Percentiles rank a stretch among this genome's conserved stretches.
Conservation (phyloP, 2,113 vertebrate genomes). For the Cochlearius cochlearius region DNA sequence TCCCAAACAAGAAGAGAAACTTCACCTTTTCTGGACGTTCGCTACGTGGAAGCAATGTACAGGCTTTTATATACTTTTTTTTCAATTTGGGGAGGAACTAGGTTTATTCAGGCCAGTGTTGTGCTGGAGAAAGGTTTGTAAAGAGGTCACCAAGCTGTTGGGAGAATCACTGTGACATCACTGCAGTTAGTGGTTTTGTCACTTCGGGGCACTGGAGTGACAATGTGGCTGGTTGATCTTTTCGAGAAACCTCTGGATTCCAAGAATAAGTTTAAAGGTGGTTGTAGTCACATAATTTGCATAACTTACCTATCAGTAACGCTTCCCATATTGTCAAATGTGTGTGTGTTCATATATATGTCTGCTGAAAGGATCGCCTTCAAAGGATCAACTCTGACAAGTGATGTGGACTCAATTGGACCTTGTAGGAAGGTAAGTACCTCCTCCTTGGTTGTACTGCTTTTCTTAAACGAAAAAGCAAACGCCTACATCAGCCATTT, state of each 20-base stretch:
- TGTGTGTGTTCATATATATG: conserved; percentile 1
- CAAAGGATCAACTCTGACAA: conserved; percentile 10
- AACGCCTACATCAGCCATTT: not conserved
- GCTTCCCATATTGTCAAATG: conserved; percentile 23
- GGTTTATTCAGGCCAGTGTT: not conserved
- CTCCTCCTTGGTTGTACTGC: not conserved
- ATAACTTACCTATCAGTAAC: conserved; percentile 41
- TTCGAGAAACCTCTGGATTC: conserved; percentile 28
- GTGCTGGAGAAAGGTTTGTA: not conserved
- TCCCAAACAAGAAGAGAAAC: not conserved
- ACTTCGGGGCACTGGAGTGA: not conserved
- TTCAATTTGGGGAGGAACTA: not conserved
- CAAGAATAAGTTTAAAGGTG: not conserved
- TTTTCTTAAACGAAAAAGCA: not conserved
- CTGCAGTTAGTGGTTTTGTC: not conserved
- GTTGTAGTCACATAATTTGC: not conserved
- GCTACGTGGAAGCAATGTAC: rapidly evolving
- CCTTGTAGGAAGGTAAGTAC: not conserved
- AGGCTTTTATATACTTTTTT: not conserved
- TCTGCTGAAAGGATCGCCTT: conserved; percentile 1
- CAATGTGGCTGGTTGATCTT: not conserved
- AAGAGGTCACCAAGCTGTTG: not conserved
- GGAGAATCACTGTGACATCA: not conserved
- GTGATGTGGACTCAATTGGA: conserved; percentile 2
- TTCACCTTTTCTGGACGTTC: not conserved